phyloP scores from a whole-genome alignment of 2,888 invertebrate species.

The Drosophila anomalipes region DNA sequence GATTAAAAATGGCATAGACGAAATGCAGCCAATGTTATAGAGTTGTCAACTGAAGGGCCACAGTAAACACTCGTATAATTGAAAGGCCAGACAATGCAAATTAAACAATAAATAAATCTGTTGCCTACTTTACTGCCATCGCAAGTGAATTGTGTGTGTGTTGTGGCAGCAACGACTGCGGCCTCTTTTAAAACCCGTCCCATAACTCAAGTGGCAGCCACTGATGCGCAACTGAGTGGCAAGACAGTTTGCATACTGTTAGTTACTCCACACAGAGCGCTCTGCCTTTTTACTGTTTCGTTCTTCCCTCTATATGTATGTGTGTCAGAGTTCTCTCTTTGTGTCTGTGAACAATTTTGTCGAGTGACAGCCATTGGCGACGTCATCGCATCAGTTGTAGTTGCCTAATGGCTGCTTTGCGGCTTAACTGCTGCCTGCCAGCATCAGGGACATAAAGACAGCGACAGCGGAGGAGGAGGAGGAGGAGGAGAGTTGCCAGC shows the following conservation, averaged over 20 bases:
- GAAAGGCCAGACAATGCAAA: conserved; percentile 30
- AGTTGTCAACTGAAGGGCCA: conserved; percentile 10
- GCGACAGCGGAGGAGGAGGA: background rate
- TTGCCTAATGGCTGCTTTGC: conserved; percentile 77
- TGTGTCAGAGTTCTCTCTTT: conserved; percentile 9
- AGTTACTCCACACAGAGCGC: conserved; percentile 49
- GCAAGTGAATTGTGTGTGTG: conserved; percentile 12
- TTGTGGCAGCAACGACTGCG: conserved; percentile 1
- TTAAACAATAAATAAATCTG: conserved; percentile 28
- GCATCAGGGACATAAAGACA: background rate
- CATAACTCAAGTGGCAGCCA: conserved; percentile 70
- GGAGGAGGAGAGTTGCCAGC: background rate
- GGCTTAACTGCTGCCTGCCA: conserved; percentile 63
- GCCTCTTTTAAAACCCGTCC: conserved; percentile 23
- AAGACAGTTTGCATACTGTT: conserved; percentile 72
- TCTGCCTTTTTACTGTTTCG: conserved; percentile 71
- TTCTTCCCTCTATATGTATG: conserved; percentile 10
- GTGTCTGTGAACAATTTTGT: conserved; percentile 59
- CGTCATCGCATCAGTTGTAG: conserved; percentile 68
- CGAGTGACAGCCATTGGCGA: conserved; percentile 63
- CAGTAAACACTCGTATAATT: conserved; percentile 17
- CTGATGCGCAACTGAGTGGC: conserved; percentile 53
- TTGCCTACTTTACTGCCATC: conserved; percentile 32
- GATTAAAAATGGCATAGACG: conserved; percentile 58
- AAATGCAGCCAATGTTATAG: conserved; percentile 5